phyloP scores from a whole-genome alignment of 2,113 vertebrate species.

The Typhlomys cinereus region DNA sequence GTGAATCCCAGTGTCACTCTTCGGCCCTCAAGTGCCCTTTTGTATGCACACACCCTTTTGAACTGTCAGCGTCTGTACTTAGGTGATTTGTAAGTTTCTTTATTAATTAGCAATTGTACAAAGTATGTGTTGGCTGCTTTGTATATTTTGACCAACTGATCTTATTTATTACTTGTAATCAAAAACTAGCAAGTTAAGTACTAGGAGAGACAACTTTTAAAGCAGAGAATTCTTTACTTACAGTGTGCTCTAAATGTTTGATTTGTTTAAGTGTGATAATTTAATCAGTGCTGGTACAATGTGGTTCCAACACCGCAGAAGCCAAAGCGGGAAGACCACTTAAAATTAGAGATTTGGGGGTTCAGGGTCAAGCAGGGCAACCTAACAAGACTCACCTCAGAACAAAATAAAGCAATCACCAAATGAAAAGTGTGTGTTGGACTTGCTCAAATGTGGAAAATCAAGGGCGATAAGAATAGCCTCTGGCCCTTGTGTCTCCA shows the following conservation, averaged over 20 bases:
- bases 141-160: constrained; percentile 30
- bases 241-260: background rate
- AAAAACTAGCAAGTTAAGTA: background rate
- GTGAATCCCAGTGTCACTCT: too few relatives aligned
- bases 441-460: background rate
- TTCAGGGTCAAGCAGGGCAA: background rate
- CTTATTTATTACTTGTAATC: constrained; percentile 25
- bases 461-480: background rate
- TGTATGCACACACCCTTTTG: background rate
- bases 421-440: background rate
- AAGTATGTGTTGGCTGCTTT: constrained; percentile 31
- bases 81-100: constrained; percentile 21
- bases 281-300: background rate
- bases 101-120: constrained; percentile 9
- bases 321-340: background rate
- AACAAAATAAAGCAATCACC: background rate
- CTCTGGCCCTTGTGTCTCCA: background rate
- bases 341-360: background rate
- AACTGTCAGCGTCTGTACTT: background rate
- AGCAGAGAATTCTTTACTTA: background rate
- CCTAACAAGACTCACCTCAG: background rate
- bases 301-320: too few relatives aligned
- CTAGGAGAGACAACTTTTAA: constrained; percentile 46
- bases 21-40: too few relatives aligned
- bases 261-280: background rate